Evolutionary conservation across 2,888 invertebrate genomes (phyloP), one percentile per base, ranked within the genome.

Genomic region (Chymomyza amoena): DNA sequence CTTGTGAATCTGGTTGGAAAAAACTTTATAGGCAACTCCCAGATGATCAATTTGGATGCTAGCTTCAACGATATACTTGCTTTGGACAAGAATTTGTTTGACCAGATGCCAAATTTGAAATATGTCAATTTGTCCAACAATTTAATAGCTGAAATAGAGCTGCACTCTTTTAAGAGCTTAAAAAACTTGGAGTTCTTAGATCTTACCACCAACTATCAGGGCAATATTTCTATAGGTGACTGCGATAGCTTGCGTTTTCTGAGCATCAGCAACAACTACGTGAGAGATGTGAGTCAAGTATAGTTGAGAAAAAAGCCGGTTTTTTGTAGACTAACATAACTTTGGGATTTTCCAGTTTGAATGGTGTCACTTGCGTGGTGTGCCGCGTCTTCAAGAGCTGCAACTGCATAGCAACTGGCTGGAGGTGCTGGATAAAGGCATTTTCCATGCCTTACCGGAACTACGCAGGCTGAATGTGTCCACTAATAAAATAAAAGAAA

Each of bases 51-150:
- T 51, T 63, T 91, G 10, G 91, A 91, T 79, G 84, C 75, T 3
- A 91, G 90, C 69, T 71, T 77, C 70, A 91, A 91, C 72, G 75
- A 76, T 10, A 67, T 91, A 18, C 59, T 63, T 39, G 7, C 61
- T 0, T 60, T 91, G 15, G 76, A 66, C 1, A 70, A 68, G 0
- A 68, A 70, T 3, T 69, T 83, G 32, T 66, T 88, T 63, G 70
- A 67, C 6, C 79, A 78, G 62, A 65, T 91, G 25, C 66, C 68
- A 3, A 77, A 85, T 61, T 66, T 91, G 32, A 83, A 80, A 52
- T 76, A 78, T 45, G 86, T 76, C 0, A 90, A 91, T 73, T 89
- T 91, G 50, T 89, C 91, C 0, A 77, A 88, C 20, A 91, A 91
- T 66, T 54, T 74, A 0, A 75, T 91, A 4, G 73, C 83, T n/a